Evolutionary conservation across 1,140 invertebrate genomes (phyloP).

Genomic region (Aphidius ervi): DNA sequence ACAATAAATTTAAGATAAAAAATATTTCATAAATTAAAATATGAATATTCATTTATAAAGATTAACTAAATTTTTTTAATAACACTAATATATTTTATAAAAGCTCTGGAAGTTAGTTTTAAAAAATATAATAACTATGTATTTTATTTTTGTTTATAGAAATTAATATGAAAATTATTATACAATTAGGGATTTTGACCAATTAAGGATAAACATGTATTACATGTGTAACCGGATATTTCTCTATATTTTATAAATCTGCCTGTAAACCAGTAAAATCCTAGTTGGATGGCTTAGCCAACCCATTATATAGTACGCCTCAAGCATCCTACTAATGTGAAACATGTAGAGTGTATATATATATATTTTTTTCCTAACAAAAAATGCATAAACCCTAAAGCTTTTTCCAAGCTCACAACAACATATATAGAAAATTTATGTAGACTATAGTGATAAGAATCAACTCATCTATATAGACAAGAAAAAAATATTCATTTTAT

Average conservation of each 20-base stretch:
- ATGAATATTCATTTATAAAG: too few relatives aligned
- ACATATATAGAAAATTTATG: not conserved
- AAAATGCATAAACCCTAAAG: too few relatives aligned
- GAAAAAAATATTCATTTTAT: not conserved
- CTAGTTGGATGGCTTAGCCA: slow-evolving; percentile 25
- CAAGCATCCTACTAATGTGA: slow-evolving; percentile 31
- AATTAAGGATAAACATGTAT: too few relatives aligned
- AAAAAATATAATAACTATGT: too few relatives aligned
- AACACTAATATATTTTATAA: too few relatives aligned
- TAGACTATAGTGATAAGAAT: not conserved
- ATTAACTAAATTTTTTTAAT: too few relatives aligned
- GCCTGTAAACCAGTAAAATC: slow-evolving; percentile 38
- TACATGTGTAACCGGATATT: slow-evolving; percentile 27
- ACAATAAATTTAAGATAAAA: too few relatives aligned
- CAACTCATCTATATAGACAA: not conserved
- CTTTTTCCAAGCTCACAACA: not conserved
- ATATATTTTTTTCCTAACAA: not conserved
- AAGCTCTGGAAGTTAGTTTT: too few relatives aligned
- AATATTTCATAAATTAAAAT: too few relatives aligned
- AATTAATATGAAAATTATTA: too few relatives aligned
- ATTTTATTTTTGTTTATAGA: too few relatives aligned
- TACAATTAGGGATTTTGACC: too few relatives aligned
- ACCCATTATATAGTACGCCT: slow-evolving; percentile 17
- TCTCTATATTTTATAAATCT: slow-evolving; percentile 29
- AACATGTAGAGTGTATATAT: slow-evolving; percentile 17